Conservation (phyloP, 2,888 invertebrate species). For the Craniophora ligustri region DNA sequence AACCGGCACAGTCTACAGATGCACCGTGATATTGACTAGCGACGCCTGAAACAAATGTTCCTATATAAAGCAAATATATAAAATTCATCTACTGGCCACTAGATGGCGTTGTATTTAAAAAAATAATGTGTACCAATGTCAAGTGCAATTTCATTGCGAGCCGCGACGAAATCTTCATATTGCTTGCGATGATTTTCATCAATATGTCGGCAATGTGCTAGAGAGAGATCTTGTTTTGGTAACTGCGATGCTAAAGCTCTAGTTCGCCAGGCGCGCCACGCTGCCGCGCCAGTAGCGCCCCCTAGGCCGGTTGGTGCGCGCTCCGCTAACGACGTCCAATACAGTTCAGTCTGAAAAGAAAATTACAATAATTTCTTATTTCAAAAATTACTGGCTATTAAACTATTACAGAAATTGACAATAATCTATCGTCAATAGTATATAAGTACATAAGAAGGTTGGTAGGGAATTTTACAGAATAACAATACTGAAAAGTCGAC, state of each 20-base stretch:
- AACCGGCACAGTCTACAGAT: slow-evolving; percentile 93
- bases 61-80: slow-evolving; percentile 31
- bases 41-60: slow-evolving; percentile 78
- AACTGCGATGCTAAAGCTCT: slow-evolving; percentile 94
- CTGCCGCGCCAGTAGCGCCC: slow-evolving; percentile 79
- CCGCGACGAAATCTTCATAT: slow-evolving; percentile 97
- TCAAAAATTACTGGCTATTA: no score
- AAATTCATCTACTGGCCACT: slow-evolving; percentile 51
- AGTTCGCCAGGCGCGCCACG: slow-evolving; percentile 82
- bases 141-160: slow-evolving; percentile 97
- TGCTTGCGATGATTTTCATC: slow-evolving; percentile 93
- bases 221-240: slow-evolving; percentile 97
- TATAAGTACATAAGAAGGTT: no score
- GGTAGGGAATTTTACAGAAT: no score
- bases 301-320: slow-evolving; percentile 84
- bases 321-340: slow-evolving; percentile 95
- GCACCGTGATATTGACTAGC: slow-evolving; percentile 90
- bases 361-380: neutral
- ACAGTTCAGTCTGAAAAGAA: slow-evolving; percentile 94
- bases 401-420: no score
- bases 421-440: no score
- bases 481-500: no score
- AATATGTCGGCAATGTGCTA: slow-evolving; percentile 96
- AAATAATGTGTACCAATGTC: slow-evolving; percentile 92
- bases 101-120: slow-evolving; percentile 62